Base-by-base conservation (phyloP, 2,113 vertebrate genomes). In the Corvus hawaiiensis region DNA sequence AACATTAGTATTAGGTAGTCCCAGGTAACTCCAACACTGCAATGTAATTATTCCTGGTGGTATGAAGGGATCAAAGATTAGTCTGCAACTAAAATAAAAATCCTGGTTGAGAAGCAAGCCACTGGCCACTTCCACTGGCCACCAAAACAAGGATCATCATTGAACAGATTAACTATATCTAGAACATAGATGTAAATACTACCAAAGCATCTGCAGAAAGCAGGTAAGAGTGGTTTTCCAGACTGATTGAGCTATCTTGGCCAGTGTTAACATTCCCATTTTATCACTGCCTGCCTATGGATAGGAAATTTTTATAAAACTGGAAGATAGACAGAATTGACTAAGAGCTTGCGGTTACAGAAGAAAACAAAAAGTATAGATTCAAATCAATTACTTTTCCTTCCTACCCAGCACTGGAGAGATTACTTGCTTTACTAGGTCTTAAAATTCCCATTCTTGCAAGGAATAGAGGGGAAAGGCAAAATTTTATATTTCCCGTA, bases 1-100 rank as follows among this genome's bases (percentile, higher is more conserved):
- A 87, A 97, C 87, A 97, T 87, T 94, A 93, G 97, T 79, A 97
- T 97, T 93, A 90, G 79, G 94, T 90, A 95, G 94, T 94, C 92
- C 97, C 86, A 95, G 84, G 87, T 96, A 97, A 93, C 94, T 97
- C 94, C 96, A 97, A 97, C 89, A 97, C 84, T 95, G 91, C 85
- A 88, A 84, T 76, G 51, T 66, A 84, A 89, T 80, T 93, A 96
- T 72, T 95, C 44, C 79, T 95, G 96, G 84, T 97, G 93, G 88
- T 69, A 95, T 88, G 87, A 95, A 93, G 76, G 88, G 73, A 79
- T 87, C 76, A 93, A 95, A 89, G 35, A 77, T 89, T 87, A 89
- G 81, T 87, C 63, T 84, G 74, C 62, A 82, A 73, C 84, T 93
- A 93, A 94, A 91, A 79, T 76, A 81, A 76, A 93, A 78, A 81